Percentiles rank a stretch among this genome's conserved stretches.
phyloP scores from a whole-genome alignment of 2,797 vertebrate genomes.

The Acipenser transmontanus region DNA sequence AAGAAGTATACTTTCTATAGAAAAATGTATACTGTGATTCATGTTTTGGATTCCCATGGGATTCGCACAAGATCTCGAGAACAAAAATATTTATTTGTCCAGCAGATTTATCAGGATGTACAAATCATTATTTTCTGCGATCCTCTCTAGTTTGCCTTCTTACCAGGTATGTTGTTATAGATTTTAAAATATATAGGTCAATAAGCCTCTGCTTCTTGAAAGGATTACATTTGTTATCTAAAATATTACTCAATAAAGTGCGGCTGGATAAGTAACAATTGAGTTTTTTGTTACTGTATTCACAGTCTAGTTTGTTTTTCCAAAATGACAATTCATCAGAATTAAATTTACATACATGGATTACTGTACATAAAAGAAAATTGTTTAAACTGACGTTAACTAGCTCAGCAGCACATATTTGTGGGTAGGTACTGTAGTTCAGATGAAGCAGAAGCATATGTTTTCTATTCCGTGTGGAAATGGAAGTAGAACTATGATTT shows the following conservation, averaged over 20 bases:
- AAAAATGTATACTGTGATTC: too few species aligned
- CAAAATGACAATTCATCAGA: slow-evolving; percentile 65
- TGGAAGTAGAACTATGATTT: too few species aligned
- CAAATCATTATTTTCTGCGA: slow-evolving; percentile 48
- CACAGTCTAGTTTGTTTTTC: slow-evolving; percentile 52
- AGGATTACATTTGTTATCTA: slow-evolving; percentile 76
- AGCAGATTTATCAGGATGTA: slow-evolving; percentile 39
- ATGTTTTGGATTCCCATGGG: too few species aligned
- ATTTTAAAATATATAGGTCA: slow-evolving; percentile 52
- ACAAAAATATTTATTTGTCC: too few species aligned
- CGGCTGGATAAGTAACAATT: slow-evolving; percentile 61
- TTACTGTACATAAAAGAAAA: too few species aligned
- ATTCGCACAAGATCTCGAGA: too few species aligned
- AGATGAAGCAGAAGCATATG: too few species aligned
- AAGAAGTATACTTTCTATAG: too few species aligned
- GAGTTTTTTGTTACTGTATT: slow-evolving; percentile 44
- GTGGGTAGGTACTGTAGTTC: too few species aligned
- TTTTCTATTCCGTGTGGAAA: too few species aligned
- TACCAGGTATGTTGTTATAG: slow-evolving; percentile 41
- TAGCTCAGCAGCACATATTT: too few species aligned
- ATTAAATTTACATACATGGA: slow-evolving; percentile 54
- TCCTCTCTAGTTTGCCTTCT: slow-evolving; percentile 27
- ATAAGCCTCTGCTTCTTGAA: slow-evolving; percentile 68
- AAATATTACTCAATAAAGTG: slow-evolving; percentile 80
- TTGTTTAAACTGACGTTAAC: too few species aligned